phyloP scores from a whole-genome alignment of 2,113 vertebrate species.

The Platichthys stellatus region DNA sequence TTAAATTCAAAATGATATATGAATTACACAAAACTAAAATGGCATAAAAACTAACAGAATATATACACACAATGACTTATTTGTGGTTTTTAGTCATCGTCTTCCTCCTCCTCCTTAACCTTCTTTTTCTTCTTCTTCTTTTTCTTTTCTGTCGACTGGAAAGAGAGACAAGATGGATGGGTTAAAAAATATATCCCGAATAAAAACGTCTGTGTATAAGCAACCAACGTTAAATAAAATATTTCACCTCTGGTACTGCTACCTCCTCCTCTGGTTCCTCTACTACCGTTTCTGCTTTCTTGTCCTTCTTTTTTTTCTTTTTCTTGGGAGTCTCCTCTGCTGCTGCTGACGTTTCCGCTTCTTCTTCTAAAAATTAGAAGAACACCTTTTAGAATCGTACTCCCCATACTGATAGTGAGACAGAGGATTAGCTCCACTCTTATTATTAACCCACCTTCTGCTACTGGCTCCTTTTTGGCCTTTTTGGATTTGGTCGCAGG shows the following conservation, averaged over 20 bases:
- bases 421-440: background rate
- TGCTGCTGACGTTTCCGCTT: conserved; percentile 56
- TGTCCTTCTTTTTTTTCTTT: conserved; percentile 92
- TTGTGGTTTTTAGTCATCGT: conserved; percentile 56
- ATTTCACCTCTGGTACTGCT: conserved; percentile 62
- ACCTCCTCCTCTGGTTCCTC: conserved; percentile 61
- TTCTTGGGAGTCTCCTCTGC: conserved; percentile 82
- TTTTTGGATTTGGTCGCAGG: conserved; percentile 85
- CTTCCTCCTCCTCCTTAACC: conserved; percentile 72
- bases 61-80: conserved; percentile 37
- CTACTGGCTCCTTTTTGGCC: conserved; percentile 82
- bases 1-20: background rate
- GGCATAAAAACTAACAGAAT: conserved; percentile 36
- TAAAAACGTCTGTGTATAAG: background rate
- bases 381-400: background rate
- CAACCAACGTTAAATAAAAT: background rate
- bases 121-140: conserved; percentile 85
- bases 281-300: conserved; percentile 67
- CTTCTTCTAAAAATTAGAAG: conserved; percentile 43
- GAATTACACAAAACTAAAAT: conserved; percentile 36
- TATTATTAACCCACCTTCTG: conserved; percentile 64
- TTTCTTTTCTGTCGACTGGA: conserved; percentile 90
- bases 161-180: conserved; percentile 21
- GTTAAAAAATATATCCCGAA: background rate
- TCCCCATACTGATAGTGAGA: fast-evolving